phyloP scores from a whole-genome alignment of 1,140 invertebrate genomes.

The Aphaenogaster ashmeadi region DNA sequence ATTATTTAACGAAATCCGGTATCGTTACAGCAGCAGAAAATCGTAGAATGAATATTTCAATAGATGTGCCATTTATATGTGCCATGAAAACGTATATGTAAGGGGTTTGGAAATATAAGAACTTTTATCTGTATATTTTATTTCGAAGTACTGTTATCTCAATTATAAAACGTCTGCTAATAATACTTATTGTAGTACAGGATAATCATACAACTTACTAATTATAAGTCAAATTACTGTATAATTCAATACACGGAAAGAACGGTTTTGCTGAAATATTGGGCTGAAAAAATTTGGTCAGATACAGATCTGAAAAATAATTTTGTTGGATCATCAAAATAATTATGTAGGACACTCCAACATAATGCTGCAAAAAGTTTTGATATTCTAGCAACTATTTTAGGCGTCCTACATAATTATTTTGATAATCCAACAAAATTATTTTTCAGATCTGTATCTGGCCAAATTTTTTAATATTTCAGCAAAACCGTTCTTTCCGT shows the following conservation, averaged over 20 bases:
- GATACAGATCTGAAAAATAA: no score
- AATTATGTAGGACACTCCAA: no score
- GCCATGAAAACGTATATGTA: background rate
- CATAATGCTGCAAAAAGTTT: no score
- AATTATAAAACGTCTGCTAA: background rate
- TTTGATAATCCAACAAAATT: no score
- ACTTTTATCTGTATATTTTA: background rate
- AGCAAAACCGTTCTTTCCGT: no score
- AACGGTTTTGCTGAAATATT: no score
- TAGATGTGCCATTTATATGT: background rate
- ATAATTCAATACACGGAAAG: background rate
- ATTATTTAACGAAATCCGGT: constrained; percentile 57
- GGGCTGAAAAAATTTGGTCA: no score
- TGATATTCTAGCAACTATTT: no score
- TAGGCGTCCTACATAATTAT: no score
- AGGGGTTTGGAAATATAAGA: background rate
- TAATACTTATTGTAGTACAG: background rate
- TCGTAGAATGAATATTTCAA: constrained; percentile 24
- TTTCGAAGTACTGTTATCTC: background rate
- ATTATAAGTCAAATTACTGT: background rate
- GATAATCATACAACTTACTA: background rate
- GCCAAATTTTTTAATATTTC: no score
- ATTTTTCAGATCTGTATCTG: no score
- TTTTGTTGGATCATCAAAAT: no score
- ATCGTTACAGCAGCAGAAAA: background rate